phyloP scores from a whole-genome alignment of 2,888 invertebrate genomes.

The Coecobrya sp. region DNA sequence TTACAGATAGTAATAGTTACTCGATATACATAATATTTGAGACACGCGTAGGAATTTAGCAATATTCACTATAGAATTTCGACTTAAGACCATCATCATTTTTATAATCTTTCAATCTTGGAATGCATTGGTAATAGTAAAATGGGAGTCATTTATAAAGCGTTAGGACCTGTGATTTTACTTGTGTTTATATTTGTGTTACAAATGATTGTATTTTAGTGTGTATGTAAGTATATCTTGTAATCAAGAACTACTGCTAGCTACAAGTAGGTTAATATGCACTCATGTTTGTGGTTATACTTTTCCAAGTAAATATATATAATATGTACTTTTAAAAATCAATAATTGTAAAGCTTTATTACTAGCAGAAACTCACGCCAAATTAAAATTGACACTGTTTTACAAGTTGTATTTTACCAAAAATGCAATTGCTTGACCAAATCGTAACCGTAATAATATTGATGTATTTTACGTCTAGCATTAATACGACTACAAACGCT shows the following conservation, averaged over 20 bases:
- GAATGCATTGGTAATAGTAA: neutral
- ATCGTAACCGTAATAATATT: conserved; percentile 39
- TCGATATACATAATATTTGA: neutral
- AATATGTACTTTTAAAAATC: too few species aligned
- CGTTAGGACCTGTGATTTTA: conserved; percentile 33
- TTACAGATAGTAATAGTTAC: neutral
- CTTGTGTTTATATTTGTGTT: neutral
- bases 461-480: neutral
- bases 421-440: conserved; percentile 63
- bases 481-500: conserved; percentile 50
- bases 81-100: neutral
- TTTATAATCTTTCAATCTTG: neutral
- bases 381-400: neutral
- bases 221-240: too few species aligned
- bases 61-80: neutral
- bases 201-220: too few species aligned
- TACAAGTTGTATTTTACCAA: conserved; percentile 3
- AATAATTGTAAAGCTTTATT: too few species aligned
- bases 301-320: too few species aligned
- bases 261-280: neutral
- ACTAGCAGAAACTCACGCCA: neutral
- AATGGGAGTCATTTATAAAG: neutral
- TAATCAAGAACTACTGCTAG: neutral
- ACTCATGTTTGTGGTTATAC: neutral
- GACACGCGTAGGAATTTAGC: conserved; percentile 31